Evolutionary conservation across 2,888 invertebrate genomes (phyloP).

Genomic region (Salticus scenicus): DNA sequence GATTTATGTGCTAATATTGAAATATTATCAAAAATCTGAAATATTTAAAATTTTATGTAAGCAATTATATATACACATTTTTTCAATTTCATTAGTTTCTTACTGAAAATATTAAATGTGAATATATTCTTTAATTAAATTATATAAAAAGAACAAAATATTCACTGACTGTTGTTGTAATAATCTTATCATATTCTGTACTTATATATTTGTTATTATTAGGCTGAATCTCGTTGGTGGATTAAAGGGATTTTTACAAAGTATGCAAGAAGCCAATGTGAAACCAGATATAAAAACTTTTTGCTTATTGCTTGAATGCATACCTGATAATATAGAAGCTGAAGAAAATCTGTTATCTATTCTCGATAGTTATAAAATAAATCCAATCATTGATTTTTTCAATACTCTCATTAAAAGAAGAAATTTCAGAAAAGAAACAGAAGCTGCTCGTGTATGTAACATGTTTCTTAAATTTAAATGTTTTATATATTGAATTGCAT

Average conservation of each 20-base stretch:
- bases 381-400: constrained; percentile 87
- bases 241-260: constrained; percentile 82
- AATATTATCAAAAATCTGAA: too few relatives aligned
- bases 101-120: too few relatives aligned
- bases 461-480: neutral
- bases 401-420: constrained; percentile 90
- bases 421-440: constrained; percentile 82
- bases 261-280: constrained; percentile 83
- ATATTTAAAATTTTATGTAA: too few relatives aligned
- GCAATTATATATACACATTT: too few relatives aligned
- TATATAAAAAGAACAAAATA: too few relatives aligned
- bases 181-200: too few relatives aligned
- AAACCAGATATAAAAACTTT: constrained; percentile 87
- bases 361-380: constrained; percentile 80
- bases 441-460: constrained; percentile 82
- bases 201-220: neutral
- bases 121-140: too few relatives aligned
- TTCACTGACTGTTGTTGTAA: too few relatives aligned
- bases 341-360: constrained; percentile 82
- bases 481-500: too few relatives aligned
- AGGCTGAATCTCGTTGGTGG: constrained; percentile 83
- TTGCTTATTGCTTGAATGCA: constrained; percentile 84
- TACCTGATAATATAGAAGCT: constrained; percentile 81
- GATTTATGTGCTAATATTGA: too few relatives aligned
- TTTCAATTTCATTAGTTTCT: too few relatives aligned